Base-by-base conservation (phyloP, 2,888 invertebrate species). In the Cryptus armator region DNA sequence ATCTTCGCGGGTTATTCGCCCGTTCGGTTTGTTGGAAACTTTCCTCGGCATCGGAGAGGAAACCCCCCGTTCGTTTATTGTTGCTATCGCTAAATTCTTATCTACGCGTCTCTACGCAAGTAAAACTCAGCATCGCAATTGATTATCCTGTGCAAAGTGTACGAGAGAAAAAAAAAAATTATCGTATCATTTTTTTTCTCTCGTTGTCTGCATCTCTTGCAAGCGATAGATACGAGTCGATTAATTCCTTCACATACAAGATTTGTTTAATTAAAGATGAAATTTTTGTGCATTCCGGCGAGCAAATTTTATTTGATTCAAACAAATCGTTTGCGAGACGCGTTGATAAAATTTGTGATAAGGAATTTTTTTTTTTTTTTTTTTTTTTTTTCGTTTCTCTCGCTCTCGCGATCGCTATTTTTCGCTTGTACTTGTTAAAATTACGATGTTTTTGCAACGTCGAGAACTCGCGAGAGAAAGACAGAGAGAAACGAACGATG, bases 1-100 rank as follows among this genome's bases (percentile, higher is more conserved):
- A 84, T 87, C 86, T 87, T 86, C 87, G 87, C 87, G 87, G 90
- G 90, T 90, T 90, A 90, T 91, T 91, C 89, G 89, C 89, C 87
- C 88, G 46, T 74, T 32, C 44, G 19, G 43, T 70, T 53, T 24
- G 74, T 19, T 91, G 89, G 89, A 89, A 91, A 91, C 88, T 91
- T 91, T 91, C 90, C 91, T 91, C 88, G 86, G 87, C 37, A 9
- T 37, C 37, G 37, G 37, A 37, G 88, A 88, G 68, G 62, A 88
- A 71, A 76, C 80, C 71, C 76, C 68, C 51, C 51, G 37, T 24
- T 90, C 89, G 88, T 89, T 90, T 24, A 89, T 88, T 87, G 86
- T 88, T 89, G 89, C 16, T 76, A 76, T 76, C 80, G 70, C 56
- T 66, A 37, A 62, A 12, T 66, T 56, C 46, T 70, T 84, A 79